These are phyloP conservation scores for Larimichthys polyactis DNA, from an alignment of 2,113 vertebrate species.

Conservation along the genomic window DNA sequence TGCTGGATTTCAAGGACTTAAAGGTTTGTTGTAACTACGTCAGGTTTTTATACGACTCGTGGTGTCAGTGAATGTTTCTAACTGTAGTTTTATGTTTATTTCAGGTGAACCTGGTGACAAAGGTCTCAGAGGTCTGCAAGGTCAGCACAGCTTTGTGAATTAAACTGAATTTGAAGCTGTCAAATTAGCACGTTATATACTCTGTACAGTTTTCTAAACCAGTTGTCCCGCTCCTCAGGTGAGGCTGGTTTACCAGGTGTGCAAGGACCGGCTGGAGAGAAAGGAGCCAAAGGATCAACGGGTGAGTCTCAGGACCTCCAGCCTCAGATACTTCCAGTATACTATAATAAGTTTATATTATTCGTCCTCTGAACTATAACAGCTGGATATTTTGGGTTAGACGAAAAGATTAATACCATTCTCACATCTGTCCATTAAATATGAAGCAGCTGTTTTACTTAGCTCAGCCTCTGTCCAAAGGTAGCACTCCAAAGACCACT, in stretches of 20 bases:
- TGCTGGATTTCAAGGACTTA: conserved; percentile 87
- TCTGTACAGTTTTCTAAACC: not conserved
- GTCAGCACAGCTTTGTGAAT: conserved; percentile 80
- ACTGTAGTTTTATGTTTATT: conserved; percentile 22
- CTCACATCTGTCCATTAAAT: not conserved
- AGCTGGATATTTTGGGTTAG: not conserved
- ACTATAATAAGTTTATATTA: not conserved
- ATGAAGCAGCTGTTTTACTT: not conserved
- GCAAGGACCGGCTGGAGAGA: conserved; percentile 88
- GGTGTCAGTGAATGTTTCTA: not conserved
- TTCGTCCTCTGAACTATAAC: not conserved
- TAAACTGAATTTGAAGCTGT: not conserved
- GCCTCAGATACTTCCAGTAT: not conserved
- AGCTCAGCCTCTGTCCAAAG: not conserved
- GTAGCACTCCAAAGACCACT: not conserved
- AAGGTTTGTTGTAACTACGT: conserved; percentile 85
- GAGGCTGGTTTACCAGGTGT: conserved; percentile 88
- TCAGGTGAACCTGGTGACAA: conserved; percentile 93
- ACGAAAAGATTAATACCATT: not conserved
- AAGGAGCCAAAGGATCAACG: conserved; percentile 89
- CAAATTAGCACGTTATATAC: not conserved
- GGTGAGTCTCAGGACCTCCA: conserved; percentile 81
- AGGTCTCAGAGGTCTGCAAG: conserved; percentile 90
- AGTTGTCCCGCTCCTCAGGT: conserved; percentile 79
- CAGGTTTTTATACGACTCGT: not conserved